Evolutionary conservation across 2,113 vertebrate genomes (phyloP).

Genomic region (Ornithorhynchus anatinus): DNA sequence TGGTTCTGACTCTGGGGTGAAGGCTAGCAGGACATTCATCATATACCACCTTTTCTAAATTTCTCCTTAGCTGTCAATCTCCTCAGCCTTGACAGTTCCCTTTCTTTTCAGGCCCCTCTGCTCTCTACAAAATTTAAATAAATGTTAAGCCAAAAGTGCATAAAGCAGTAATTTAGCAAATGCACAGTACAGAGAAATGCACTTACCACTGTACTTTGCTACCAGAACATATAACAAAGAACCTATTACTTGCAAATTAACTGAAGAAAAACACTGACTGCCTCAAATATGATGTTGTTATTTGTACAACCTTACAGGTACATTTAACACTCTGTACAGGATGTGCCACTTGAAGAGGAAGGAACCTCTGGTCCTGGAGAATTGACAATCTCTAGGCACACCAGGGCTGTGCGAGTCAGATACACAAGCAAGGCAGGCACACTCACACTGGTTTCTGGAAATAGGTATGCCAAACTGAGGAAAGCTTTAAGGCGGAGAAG

Average conservation of each 20-base stretch:
- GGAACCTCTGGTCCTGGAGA: no score
- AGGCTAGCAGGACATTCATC: no score
- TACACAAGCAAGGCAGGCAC: no score
- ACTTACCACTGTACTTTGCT: neutral
- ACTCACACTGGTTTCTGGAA: no score
- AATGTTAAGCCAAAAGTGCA: neutral
- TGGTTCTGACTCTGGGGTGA: no score
- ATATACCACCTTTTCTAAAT: neutral
- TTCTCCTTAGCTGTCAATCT: neutral
- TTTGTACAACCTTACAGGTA: neutral
- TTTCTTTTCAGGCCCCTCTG: neutral
- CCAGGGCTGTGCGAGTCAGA: no score
- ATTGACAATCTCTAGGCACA: no score
- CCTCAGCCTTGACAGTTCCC: fast-evolving
- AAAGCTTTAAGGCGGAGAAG: no score
- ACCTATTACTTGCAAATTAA: neutral
- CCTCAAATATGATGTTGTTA: neutral
- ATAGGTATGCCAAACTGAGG: no score
- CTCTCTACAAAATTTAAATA: neutral
- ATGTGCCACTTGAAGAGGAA: no score
- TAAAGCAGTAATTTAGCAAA: neutral
- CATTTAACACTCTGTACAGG: no score
- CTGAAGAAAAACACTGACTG: neutral
- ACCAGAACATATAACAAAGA: neutral
- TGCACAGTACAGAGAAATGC: neutral